Evolutionary conservation across 2,113 vertebrate genomes (phyloP), one percentile per base, ranked within the genome.

Genomic region (Alouatta palliata): DNA sequence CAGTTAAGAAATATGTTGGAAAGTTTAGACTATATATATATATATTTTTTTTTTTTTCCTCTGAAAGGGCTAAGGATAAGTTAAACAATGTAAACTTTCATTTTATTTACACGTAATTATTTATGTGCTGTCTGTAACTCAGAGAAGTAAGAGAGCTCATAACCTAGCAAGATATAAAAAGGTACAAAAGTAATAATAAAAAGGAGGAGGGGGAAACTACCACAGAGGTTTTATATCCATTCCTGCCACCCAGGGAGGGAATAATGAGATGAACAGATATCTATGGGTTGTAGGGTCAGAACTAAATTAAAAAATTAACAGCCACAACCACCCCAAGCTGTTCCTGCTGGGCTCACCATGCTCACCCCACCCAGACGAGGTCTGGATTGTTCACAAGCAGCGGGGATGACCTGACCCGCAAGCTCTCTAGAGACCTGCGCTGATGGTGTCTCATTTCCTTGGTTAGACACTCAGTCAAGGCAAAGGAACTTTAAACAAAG

Each of bases 251-350:
- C 97, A 97, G 96, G 96, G 98, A 99, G 98, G 98, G 98, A 98
- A 98, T 98, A 99, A 99, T 96, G 98, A 99, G 97, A 98, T 91
- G 87, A 96, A 98, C 98, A 98, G 98, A 98, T 98, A 98, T 97
- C 98, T 97, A 95, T 97, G 98, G 98, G 97, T 97, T 97, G 94
- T 85, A 96, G 90, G 80, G 97, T 97, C 97, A 97, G 98, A 98
- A 96, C 76, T 98, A 99, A 99, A 99, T 98, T 98, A 98, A 13
- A 58, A 98, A 99, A 95, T 98, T 98, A 99, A 99, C 98, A 98
- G 97, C 98, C 98, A 97, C 97, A 98, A 98, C 98, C 98, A 98
- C 98, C 98, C 98, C 95, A 98, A 86, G 98, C 98, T 97, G 97
- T 97, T 98, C 98, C 98, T 98, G 98, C 98, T 98, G 98, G 95